Evolutionary conservation across 2,113 vertebrate species (phyloP), one percentile per base, ranked within the genome.

Genomic region (Hassar affinis): DNA sequence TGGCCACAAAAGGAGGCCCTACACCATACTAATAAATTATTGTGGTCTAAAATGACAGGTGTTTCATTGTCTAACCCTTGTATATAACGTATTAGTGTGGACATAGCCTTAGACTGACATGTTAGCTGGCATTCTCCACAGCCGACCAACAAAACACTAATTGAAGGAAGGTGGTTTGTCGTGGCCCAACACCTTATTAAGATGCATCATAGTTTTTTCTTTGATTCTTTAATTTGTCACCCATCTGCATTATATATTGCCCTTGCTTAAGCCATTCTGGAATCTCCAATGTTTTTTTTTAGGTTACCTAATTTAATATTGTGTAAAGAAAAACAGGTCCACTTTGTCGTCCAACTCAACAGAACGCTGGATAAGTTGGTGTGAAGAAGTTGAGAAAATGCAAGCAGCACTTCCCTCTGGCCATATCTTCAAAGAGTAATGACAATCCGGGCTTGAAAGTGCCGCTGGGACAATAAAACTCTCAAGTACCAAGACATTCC

Each of bases 401-500:
- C 38, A 82, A 22, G 64, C 30, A 35, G 76, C 64, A 72, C 74
- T 76, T 38, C 61, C 83, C 45, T 79, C 47, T 59, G 20, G 33
- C 49, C 61, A 18, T 85, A 86, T 85, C 83, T 85, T 81, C 79
- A 85, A 83, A 85, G 61, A 49, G 52, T 30, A 79, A 75, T 27
- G 61, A 85, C 80, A 54, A 79, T 69, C 27, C 49, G 20, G 56
- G 66, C 80, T 45, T 79, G 56, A 84, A 86, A 85, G 86, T n/a
- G 59, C 86, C 83, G 68, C 62, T 14, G 42, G 74, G 45, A 76
- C 78, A 82, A 86, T 89, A 88, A 85, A 87, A 68, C 66, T 61
- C 77, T 83, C 72, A 86, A 79, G 64, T 82, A 78, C 81, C 42
- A 86, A 83, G 86, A 72, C 75, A 84, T 74, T 82, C 76, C 80